Evolutionary conservation across 2,113 vertebrate genomes (phyloP).

Genomic region (Mustela lutreola): DNA sequence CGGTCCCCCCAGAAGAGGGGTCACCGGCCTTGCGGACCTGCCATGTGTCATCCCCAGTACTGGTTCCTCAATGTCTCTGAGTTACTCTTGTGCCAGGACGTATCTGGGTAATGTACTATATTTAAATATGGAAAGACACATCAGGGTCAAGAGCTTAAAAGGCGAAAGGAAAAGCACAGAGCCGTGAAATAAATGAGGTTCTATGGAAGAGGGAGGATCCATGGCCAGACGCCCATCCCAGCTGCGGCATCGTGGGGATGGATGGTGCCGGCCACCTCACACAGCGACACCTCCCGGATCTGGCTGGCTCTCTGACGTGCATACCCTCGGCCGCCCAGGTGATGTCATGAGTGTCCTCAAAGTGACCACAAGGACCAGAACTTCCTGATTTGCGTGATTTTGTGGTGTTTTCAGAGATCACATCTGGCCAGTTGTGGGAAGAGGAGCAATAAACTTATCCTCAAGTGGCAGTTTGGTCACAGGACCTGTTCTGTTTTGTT

Average conservation of each 20-base stretch:
- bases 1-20: too few relatives aligned
- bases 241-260: fast-evolving
- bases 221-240: fast-evolving
- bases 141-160: neutral
- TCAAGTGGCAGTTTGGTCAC: neutral
- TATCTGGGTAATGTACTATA: neutral
- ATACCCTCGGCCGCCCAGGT: fast-evolving
- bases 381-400: too few relatives aligned
- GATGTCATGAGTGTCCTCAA: too few relatives aligned
- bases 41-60: neutral
- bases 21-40: neutral
- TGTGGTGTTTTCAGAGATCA: neutral
- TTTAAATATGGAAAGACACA: slow-evolving; percentile 10
- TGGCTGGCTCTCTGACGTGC: neutral
- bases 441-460: neutral
- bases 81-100: neutral
- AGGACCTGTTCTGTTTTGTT: neutral
- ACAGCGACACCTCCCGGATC: fast-evolving
- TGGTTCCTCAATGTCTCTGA: neutral
- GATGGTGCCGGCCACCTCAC: neutral
- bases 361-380: too few relatives aligned
- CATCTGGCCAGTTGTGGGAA: fast-evolving
- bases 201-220: neutral
- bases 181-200: neutral
- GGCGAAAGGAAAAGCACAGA: neutral